These are phyloP conservation scores for Leuctra nigra DNA, from an alignment of 2,888 invertebrate species.

Conservation along the genomic window DNA sequence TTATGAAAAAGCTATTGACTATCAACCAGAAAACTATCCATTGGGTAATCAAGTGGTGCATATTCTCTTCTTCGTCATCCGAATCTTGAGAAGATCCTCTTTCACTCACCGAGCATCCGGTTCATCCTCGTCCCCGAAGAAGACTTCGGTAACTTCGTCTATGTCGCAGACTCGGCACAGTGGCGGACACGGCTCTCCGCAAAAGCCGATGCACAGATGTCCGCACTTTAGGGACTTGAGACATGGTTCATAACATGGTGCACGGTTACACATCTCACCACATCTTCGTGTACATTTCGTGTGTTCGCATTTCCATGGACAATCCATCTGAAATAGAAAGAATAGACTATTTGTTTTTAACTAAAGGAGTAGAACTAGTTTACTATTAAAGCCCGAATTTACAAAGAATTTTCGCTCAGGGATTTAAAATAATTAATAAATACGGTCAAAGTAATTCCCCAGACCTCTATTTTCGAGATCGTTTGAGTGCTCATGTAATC, in stretches of 20 bases:
- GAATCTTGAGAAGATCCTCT: not conserved
- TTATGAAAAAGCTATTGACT: no score
- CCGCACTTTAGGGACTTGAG: conserved; percentile 43
- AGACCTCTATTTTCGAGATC: no score
- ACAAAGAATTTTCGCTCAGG: no score
- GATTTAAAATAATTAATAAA: no score
- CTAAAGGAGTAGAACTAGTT: no score
- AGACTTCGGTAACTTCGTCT: conserved; percentile 41
- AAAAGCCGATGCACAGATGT: conserved; percentile 61
- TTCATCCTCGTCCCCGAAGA: conserved; percentile 47
- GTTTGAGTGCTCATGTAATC: no score
- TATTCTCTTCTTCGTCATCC: no score
- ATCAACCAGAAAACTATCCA: no score
- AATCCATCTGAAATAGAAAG: conserved; percentile 31
- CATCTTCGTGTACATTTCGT: conserved; percentile 44
- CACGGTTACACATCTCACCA: conserved; percentile 42
- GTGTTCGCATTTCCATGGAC: conserved; percentile 45
- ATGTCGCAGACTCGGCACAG: conserved; percentile 50
- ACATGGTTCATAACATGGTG: conserved; percentile 45
- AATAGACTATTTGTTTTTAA: no score
- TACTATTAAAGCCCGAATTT: no score
- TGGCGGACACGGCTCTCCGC: conserved; percentile 62
- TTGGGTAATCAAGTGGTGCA: no score
- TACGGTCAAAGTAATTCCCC: no score
- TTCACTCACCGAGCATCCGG: conserved; percentile 44